These are phyloP conservation scores for Tenualosa ilisha DNA, from an alignment of 2,797 vertebrate species.

Conservation along the genomic window DNA sequence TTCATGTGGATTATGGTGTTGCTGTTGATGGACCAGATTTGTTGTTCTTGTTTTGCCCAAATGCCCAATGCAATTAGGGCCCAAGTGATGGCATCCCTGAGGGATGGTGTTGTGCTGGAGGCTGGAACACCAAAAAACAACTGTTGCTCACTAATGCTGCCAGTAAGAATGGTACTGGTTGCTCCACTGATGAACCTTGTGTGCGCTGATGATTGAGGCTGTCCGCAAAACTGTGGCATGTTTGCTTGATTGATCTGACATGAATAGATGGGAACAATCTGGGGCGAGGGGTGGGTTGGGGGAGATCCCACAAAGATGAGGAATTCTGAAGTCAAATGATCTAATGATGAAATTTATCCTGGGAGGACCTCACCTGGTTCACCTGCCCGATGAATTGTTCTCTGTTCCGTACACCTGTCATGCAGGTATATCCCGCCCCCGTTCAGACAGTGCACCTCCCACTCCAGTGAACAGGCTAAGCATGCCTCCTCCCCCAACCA, in stretches of 20 bases:
- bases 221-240: not conserved
- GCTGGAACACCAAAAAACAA: not conserved
- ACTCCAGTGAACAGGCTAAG: slow-evolving; percentile 85
- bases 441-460: slow-evolving; percentile 89
- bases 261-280: not conserved
- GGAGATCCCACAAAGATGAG: not conserved
- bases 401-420: slow-evolving; percentile 18
- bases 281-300: not conserved
- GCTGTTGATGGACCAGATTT: not conserved
- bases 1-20: not conserved
- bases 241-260: not conserved
- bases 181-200: not conserved
- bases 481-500: slow-evolving; percentile 74
- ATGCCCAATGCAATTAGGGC: not conserved
- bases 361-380: not conserved
- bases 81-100: not conserved
- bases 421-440: slow-evolving; percentile 87
- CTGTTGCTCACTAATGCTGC: not conserved
- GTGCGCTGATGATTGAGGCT: not conserved
- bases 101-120: not conserved
- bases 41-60: not conserved
- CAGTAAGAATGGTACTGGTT: not conserved
- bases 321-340: not conserved
- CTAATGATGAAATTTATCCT: not conserved
- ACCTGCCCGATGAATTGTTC: not conserved